Evolutionary conservation across 2,888 invertebrate genomes (phyloP), one percentile per base, ranked within the genome.

Genomic region (Ellobium chinense): DNA sequence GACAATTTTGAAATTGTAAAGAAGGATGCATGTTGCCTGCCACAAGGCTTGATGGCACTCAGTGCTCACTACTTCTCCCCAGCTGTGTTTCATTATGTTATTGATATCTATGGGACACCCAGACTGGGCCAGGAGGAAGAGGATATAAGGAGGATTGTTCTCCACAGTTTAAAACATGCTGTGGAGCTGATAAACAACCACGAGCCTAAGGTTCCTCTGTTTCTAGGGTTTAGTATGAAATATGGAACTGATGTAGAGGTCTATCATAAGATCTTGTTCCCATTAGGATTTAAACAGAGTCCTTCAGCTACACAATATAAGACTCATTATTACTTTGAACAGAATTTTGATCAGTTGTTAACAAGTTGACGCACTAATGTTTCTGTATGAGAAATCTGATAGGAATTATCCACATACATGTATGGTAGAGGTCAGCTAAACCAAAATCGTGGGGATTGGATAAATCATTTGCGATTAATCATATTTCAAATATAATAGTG

Each of bases 291-390:
- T 62, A 12, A 37, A 21, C 24, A 37, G 21, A 62, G 62, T 21
- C 37, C 36, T 1, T 0, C 62, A 18, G 31, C 12, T 18, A 18
- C 2, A 5, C 9, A 14, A n/a, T 62, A 37, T 21, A n/a, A 37
- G 18, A 27, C 14, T 24, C 62, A 60, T 21, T 62, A 29, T 21
- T 60, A 27, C 14, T 73, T 73, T 73, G 73, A 73, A 37, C 73
- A 73, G 62, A 29, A 62, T 62, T 62, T 73, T 62, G 62, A 73
- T 3, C n/a, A 62, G 27, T 39, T 73, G n/a, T 37, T 58, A 29
- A 31, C 9, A 18, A 46, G 46, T 18, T 46, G 46, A n/a, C n/a
- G n/a, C n/a, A n/a, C n/a, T n/a, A n/a, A n/a, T n/a, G n/a, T n/a
- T n/a, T n/a, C n/a, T n/a, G n/a, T n/a, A n/a, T n/a, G n/a, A n/a